Percentiles rank a stretch among this genome's conserved stretches.
Conservation (phyloP, 2,888 invertebrate genomes). For the Dorcus hopei region DNA sequence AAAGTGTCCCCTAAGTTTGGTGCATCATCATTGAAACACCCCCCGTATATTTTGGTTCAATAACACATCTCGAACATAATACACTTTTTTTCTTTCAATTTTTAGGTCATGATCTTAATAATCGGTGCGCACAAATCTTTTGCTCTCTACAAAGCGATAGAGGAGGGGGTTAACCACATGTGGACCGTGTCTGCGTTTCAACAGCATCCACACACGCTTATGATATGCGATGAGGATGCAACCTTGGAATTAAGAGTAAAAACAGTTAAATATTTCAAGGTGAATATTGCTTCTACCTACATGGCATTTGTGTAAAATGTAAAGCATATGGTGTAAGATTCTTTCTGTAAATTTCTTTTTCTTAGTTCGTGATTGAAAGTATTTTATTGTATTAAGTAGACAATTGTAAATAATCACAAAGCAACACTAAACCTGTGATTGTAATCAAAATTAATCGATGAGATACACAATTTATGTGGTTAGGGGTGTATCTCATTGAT, state of each 20-base stretch:
- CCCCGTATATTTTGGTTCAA: no score
- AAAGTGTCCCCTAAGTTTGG: no score
- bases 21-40: no score
- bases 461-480: no score
- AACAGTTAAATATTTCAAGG: slow-evolving; percentile 95
- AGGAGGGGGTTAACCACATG: slow-evolving; percentile 99
- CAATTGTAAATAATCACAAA: no score
- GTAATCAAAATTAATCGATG: no score
- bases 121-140: slow-evolving; percentile 96
- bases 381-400: not conserved
- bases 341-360: no score
- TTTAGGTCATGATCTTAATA: slow-evolving; percentile 91
- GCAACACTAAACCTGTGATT: no score
- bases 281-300: slow-evolving; percentile 9
- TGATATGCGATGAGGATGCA: slow-evolving; percentile 97
- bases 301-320: not conserved
- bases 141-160: slow-evolving; percentile 95
- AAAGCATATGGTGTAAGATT: no score
- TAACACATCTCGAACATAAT: no score
- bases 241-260: slow-evolving; percentile 95
- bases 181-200: slow-evolving; percentile 99
- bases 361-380: not conserved
- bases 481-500: no score
- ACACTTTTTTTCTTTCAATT: not conserved
- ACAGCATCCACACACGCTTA: slow-evolving; percentile 87